Conservation (phyloP, 2,888 invertebrate genomes). For the Drosophila mettleri region DNA sequence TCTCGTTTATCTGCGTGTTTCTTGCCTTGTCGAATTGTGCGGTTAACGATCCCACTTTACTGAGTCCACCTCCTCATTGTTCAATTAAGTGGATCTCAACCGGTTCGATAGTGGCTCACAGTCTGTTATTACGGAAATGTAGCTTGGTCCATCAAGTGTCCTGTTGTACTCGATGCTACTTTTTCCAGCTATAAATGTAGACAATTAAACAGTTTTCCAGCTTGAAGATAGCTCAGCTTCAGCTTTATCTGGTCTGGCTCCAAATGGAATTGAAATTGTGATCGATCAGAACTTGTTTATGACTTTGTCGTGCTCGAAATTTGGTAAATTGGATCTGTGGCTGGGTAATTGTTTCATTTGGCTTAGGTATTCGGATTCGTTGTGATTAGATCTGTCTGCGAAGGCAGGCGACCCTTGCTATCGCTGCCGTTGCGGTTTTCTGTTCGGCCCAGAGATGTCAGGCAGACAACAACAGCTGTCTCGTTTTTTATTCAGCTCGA, state of each 20-base stretch:
- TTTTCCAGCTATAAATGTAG: too few relatives aligned
- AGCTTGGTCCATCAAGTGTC: too few relatives aligned
- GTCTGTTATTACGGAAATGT: background rate
- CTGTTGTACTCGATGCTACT: too few relatives aligned
- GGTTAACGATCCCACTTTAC: constrained; percentile 20
- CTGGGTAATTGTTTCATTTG: constrained; percentile 30
- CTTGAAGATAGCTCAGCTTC: too few relatives aligned
- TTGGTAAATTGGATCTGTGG: constrained; percentile 18
- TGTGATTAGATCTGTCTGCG: constrained; percentile 29
- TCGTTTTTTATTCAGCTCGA: constrained; percentile 16
- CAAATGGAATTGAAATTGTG: background rate
- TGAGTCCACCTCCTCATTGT: background rate
- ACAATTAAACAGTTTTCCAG: too few relatives aligned
- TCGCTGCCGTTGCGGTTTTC: background rate
- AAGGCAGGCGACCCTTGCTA: constrained; percentile 15
- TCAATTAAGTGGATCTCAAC: background rate
- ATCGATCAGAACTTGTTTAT: background rate
- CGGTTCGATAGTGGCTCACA: background rate
- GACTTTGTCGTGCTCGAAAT: background rate
- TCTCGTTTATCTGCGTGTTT: background rate
- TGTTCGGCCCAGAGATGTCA: constrained; percentile 29
- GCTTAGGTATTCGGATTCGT: constrained; percentile 20
- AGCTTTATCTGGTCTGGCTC: too few relatives aligned
- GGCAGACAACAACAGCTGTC: constrained; percentile 50
- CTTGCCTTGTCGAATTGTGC: constrained; percentile 12